Base-by-base conservation (phyloP, 2,797 vertebrate genomes). In the Chelonia mydas region DNA sequence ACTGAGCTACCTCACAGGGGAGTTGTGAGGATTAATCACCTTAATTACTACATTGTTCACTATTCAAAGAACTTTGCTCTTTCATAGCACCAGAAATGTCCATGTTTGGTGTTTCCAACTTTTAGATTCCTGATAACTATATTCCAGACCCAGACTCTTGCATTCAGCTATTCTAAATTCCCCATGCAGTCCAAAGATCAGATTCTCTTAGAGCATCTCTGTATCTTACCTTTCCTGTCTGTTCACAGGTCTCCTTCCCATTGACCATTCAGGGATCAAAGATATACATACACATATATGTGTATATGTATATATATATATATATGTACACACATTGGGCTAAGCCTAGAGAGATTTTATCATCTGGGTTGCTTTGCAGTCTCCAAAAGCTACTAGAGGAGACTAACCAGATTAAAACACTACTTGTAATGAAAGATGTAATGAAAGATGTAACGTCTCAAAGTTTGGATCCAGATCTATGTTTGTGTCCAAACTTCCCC, bases 321-420 rank as follows among this genome's bases (percentile, higher is more conserved):
- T 41, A 41, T n/a, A n/a, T n/a, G n/a, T n/a, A n/a, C n/a, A n/a
- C 8, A 90, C 49, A 81, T 25, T 88, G 50, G 84, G 47, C 31
- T 95, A 88, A 93, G 86, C 13, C 47, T 90, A 91, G 57, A 65
- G 7, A 88, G 27, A 27, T 89, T 78, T 19, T 50, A 55, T 83
- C 89, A 3, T 92, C 76, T 85, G 89, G 84, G 45, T 83, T 84
- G 54, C 19, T 28, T 72, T 83, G 55, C 61, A 68, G 53, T 78
- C 87, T 86, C n/a, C 86, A 91, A 87, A 94, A 93, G 91, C 83
- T 93, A 92, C 89, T 76, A 96, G 88, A 91, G 87, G 94, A 96
- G 96, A 92, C 78, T 53, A 93, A 90, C 49, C 28, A 28, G 68
- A 33, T 28, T 81, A 31, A 92, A 94, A 88, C 79, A 53, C 87